Base-by-base conservation (phyloP, 2,888 invertebrate species). In the Timandra comae region DNA sequence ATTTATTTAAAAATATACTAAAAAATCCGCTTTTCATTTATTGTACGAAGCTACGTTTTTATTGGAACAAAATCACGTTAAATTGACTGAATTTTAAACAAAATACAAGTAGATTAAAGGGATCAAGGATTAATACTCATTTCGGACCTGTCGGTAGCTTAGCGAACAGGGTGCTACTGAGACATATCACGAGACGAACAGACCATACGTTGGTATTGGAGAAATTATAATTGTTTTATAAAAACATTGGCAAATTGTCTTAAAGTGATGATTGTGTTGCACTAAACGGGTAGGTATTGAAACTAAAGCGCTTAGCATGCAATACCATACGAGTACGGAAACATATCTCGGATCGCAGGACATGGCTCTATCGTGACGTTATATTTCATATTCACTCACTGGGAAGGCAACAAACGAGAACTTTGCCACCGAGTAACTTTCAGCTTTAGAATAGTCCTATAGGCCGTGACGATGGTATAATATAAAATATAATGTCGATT, bases 141-240 rank as follows among this genome's bases (percentile, higher is more conserved):
- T 56, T 65, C 56, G 62, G 60, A 68, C 62, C 59, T 60, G 67
- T 62, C 60, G 53, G 63, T 67, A 64, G 58, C 66, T 57, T 65
- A 61, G 60, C 68, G 62, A 60, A 76, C 76, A 78, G 79, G 79
- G 80, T 80, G 63, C 67, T 63, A 66, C 34, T 65, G 55, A 66
- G 61, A 80, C 80, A 80, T 80, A 80, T 80, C 80, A 79, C 63
- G 57, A 56, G n/a, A n/a, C n/a, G n/a, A 60, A 45, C 13, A 31
- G 33, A 35, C 40, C 38, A 30, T 34, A 29, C 33, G 43, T 35
- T 38, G 41, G 41, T 30, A 39, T 27, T 39, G 36, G 24, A 29
- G 21, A 36, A 35, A 27, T 27, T 31, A 27, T 22, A 16, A 16
- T 1, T 16, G 16, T 16, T 16, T 16, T 16, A 3, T 16, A 6